Percentiles rank a stretch among this genome's conserved stretches.
phyloP scores from a whole-genome alignment of 2,113 vertebrate species.

The Patagioenas fasciata region DNA sequence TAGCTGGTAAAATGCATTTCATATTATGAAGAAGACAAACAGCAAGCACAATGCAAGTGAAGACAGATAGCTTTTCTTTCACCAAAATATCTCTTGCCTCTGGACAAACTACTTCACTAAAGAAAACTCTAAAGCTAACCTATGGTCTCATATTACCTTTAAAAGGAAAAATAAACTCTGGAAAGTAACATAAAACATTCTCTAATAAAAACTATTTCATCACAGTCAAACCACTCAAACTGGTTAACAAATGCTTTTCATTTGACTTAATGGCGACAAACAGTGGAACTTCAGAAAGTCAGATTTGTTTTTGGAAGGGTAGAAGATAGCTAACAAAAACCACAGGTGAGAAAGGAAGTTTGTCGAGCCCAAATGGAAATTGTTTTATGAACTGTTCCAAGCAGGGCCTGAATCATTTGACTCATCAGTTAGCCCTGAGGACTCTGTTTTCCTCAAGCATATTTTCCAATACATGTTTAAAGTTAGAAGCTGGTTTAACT shows the following conservation, averaged over 20 bases:
- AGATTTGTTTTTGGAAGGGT: constrained; percentile 21
- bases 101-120: constrained; percentile 66
- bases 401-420: background rate
- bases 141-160: constrained; percentile 68
- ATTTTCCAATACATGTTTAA: background rate
- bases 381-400: constrained; percentile 18
- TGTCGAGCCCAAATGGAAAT: constrained; percentile 8
- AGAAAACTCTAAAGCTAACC: constrained; percentile 67
- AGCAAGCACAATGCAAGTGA: constrained; percentile 45
- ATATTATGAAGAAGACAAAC: constrained; percentile 54
- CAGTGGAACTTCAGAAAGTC: background rate
- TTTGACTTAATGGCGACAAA: constrained; percentile 46
- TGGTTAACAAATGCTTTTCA: constrained; percentile 49
- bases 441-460: background rate
- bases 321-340: constrained; percentile 32
- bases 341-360: constrained; percentile 39
- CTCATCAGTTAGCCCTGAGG: background rate
- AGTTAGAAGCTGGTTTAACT: constrained; percentile 10
- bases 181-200: constrained; percentile 62
- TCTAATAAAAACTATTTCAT: constrained; percentile 68
- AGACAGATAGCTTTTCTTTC: constrained; percentile 63
- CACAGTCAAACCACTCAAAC: constrained; percentile 21
- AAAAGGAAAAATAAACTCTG: constrained; percentile 66
- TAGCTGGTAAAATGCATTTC: constrained; percentile 20
- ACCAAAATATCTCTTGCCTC: constrained; percentile 57